Base-by-base conservation (phyloP, 2,113 vertebrate genomes). In the Microtus ochrogaster region DNA sequence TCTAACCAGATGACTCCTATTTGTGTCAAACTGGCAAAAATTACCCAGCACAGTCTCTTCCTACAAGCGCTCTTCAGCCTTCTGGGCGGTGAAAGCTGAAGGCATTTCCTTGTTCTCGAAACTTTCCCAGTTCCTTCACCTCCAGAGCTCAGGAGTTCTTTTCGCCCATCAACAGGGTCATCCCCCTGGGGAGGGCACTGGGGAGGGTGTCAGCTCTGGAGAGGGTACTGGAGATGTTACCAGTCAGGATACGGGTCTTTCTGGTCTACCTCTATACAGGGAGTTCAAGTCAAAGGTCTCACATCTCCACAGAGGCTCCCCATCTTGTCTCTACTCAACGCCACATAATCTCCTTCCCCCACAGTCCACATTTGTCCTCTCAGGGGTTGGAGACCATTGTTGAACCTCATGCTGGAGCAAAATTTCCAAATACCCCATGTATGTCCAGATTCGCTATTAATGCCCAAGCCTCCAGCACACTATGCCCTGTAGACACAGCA, bases 381-480 rank as follows among this genome's bases (percentile, higher is more conserved):
- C 9, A 7, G 5, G 10, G n/a, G 3, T 5, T 28, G 19, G 61
- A n/a, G 1, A 6, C 10, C 36, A 30, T 12, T 72, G 4, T 19
- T 8, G 39, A 39, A 2, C 5, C 11, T 44, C 39, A 61, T 3
- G 44, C 21, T 33, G n/a, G 28, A 16, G 3, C 22, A 49, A 4
- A 2, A 28, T n/a, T 52, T 79, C 63, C 55, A 66, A 63, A 79
- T 47, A 36, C 24, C 68, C 63, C 10, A n/a, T 5, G 16, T 1
- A 36, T 61, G 17, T 52, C 41, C 24, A 26, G 24, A 44, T 78
- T 24, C 1, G 0, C 36, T 84, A 58, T 84, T 24, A 17, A 52
- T 39, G n/a, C 47, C 87, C 36, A 61, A 30, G 9, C 47, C 44
- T 22, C 3, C 22, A 7, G 49, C 10, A 47, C 14, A 12, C 58